These are phyloP conservation scores for Pristionchus japonicus DNA, from an alignment of 2,888 invertebrate genomes.

Conservation along the genomic window DNA sequence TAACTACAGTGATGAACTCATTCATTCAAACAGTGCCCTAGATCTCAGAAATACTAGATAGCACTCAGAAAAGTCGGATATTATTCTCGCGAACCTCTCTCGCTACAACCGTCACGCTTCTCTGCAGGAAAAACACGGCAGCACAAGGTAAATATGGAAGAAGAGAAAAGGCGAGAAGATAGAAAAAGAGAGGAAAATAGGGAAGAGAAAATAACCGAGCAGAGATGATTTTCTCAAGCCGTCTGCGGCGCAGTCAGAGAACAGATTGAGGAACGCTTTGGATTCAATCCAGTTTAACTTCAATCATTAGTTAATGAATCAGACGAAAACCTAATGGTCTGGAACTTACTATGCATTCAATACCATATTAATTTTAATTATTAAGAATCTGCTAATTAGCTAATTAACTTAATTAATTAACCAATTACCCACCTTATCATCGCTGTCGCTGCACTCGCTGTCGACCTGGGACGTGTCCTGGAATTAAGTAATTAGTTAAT, in stretches of 20 bases:
- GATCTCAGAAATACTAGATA: no score
- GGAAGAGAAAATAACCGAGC: not conserved
- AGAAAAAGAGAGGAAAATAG: not conserved
- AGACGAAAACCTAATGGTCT: no score
- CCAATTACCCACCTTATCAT: not conserved
- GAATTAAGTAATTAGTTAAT: not conserved
- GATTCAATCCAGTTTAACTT: not conserved
- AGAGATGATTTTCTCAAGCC: not conserved
- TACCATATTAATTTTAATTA: not conserved
- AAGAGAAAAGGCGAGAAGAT: not conserved
- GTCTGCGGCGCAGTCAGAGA: no score
- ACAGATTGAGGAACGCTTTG: not conserved
- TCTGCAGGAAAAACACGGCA: not conserved
- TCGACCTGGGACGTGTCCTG: slow-evolving; percentile 8
- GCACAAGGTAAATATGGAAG: not conserved
- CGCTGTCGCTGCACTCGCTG: slow-evolving; percentile 1
- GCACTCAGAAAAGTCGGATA: no score
- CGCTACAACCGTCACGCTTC: not conserved
- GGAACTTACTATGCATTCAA: no score
- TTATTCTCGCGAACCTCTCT: no score
- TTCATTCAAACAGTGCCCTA: no score
- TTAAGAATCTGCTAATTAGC: not conserved
- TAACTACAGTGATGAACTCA: no score
- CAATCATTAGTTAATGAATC: no score
- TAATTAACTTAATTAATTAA: not conserved